Base-by-base conservation (phyloP, 2,113 vertebrate species). In the Cercocebus atys region DNA sequence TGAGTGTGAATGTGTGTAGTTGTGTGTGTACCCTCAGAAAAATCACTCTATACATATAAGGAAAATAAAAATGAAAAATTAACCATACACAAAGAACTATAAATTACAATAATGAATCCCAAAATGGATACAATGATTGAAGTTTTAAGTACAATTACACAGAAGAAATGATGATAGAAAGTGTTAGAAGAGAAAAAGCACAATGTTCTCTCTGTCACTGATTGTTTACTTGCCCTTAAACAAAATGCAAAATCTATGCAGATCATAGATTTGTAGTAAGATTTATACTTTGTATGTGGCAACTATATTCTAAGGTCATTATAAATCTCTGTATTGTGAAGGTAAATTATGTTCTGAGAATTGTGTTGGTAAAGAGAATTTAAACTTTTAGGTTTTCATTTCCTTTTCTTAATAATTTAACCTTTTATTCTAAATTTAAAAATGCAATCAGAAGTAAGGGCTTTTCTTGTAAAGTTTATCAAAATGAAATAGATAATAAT, bases 311-410 rank as follows among this genome's bases (percentile, higher is more conserved):
- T 43, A 52, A 70, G 45, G 9, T 16, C 11, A 38, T 61, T 47
- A 80, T 59, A 59, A 83, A 76, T 89, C 45, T 35, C 35, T 83
- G 6, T 30, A 75, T 55, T 61, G 32, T 40, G 12, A 89, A 70
- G n/a, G 45, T 23, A 84, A 83, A 32, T 93, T 76, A 61, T 25
- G 17, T 45, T 75, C 17, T 81, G 90, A 93, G 57, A 78, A 84
- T 66, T 32, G 1, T 23, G 9, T 81, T 85, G 12, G 43, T 35
- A 90, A 93, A 90, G 10, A 90, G 13, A 52, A 84, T 81, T 96
- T 90, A 85, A 5, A 57, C 45, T 83, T 82, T 59, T 82, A 47
- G 14, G 32, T 89, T 96, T 94, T 87, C 38, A 88, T 70, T 86
- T 47, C n/a, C 76, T 52, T 88, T 86, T 66, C 55, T 79, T 96